Evolutionary conservation across 2,113 vertebrate species (phyloP), one percentile per base, ranked within the genome.

Genomic region (Melanerpes formicivorus): DNA sequence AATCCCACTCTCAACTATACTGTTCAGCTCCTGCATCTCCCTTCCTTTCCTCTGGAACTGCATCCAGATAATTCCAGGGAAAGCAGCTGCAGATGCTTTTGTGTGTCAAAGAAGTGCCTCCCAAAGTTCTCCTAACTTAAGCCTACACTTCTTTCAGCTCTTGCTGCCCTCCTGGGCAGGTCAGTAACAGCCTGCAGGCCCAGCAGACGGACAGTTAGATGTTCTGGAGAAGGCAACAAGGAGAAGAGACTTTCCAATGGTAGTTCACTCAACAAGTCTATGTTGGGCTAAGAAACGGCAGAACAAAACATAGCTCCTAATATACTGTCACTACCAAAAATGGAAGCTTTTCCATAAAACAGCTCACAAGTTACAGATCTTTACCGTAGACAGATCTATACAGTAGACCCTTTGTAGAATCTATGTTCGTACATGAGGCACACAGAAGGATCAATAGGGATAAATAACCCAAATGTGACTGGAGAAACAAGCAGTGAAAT

Each of bases 1-100:
- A 56, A 60, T 8, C 1, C 3, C 37, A 19, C 25, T 54, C 42
- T 3, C 1, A 66, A 60, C 14, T 2, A 55, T 1, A 0, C 19
- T 59, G 26, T 7, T 66, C 56, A 40, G 46, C 1, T 3, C 27
- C 29, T 50, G 16, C 17, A 32, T 29, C 29, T 82, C 50, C 42
- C 11, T 54, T 69, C 14, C 42, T 32, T 69, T 80, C n/a, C 69
- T 55, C 80, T 37, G 58, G 34, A 62, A 79, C 82, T 89, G 27
- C 37, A 71, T 63, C 10, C 44, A 54, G 30, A 6, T 5, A 4
- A 9, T 66, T 62, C 50, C 72, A 91, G n/a, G 30, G 21, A 3
- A 62, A 40, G n/a, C 5, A 81, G 30, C 1, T 78, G 23, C 44
- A 76, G 21, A 42, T 48, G 40, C 29, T 80, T 7, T 66, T 80